Evolutionary conservation across 2,888 invertebrate species (phyloP).

Genomic region (Hecatera dysodea): DNA sequence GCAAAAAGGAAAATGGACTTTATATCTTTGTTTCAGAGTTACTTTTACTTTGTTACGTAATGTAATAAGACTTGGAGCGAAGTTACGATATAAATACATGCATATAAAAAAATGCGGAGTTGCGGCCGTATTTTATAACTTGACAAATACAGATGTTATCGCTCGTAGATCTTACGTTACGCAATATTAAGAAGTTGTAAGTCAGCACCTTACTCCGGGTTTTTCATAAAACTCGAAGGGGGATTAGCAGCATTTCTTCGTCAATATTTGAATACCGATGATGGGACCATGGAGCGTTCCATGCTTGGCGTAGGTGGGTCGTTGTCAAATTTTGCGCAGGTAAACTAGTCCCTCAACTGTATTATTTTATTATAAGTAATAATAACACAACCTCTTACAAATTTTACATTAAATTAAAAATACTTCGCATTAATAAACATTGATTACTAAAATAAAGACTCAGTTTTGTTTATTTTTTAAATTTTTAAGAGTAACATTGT

Average conservation of each 20-base stretch:
- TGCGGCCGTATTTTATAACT: constrained; percentile 55
- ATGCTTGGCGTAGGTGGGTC: too few relatives aligned
- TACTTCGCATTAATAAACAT: too few relatives aligned
- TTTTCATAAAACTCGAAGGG: neutral
- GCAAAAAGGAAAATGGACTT: constrained; percentile 33
- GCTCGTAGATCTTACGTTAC: constrained; percentile 36
- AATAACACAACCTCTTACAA: too few relatives aligned
- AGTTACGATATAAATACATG: constrained; percentile 45
- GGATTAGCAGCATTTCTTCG: constrained; percentile 1
- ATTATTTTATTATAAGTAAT: too few relatives aligned
- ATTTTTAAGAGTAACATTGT: too few relatives aligned
- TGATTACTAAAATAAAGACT: too few relatives aligned
- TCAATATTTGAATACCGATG: constrained; percentile 16
- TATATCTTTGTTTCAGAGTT: constrained; percentile 11
- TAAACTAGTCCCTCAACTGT: too few relatives aligned
- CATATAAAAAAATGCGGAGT: constrained; percentile 48
- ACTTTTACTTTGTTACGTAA: constrained; percentile 17
- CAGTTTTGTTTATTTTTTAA: too few relatives aligned
- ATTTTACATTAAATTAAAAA: too few relatives aligned
- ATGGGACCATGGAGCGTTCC: too few relatives aligned
- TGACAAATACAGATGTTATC: constrained; percentile 61
- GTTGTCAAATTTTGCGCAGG: too few relatives aligned
- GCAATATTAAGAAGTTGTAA: constrained; percentile 25
- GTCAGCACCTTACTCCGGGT: constrained; percentile 7
- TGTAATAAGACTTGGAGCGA: constrained; percentile 33